Evolutionary conservation across 1,140 invertebrate genomes (phyloP).

Genomic region (Trissolcus basalis): DNA sequence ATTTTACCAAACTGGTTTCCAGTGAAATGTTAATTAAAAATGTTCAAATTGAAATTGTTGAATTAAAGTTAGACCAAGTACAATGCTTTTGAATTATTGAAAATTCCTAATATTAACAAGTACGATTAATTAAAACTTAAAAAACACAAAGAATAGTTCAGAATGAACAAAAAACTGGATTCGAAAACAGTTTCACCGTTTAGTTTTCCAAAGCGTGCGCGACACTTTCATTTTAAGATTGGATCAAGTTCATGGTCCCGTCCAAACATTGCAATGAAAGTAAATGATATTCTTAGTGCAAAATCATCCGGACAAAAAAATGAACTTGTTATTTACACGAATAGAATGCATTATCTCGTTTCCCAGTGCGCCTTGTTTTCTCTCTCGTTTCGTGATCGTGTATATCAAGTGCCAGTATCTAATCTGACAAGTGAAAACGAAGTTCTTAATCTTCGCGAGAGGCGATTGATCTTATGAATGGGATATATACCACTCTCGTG

Average conservation of each 20-base stretch:
- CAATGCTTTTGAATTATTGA: no score
- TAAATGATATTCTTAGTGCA: slow-evolving; percentile 34
- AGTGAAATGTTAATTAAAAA: no score
- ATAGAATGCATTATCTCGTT: slow-evolving; percentile 27
- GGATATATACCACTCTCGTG: slow-evolving; percentile 13
- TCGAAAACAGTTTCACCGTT: slow-evolving; percentile 26
- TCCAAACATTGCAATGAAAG: slow-evolving; percentile 36
- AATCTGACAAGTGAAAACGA: slow-evolving; percentile 39
- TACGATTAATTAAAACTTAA: slow-evolving; percentile 12
- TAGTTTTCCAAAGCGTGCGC: slow-evolving; percentile 12
- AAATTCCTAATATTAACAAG: no score
- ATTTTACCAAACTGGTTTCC: no score
- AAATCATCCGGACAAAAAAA: slow-evolving; percentile 28
- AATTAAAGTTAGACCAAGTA: no score
- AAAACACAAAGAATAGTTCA: neutral
- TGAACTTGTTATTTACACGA: slow-evolving; percentile 14
- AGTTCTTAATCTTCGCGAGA: slow-evolving; percentile 7
- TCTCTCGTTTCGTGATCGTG: slow-evolving; percentile 24
- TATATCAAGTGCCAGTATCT: slow-evolving; percentile 12
- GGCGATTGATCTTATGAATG: slow-evolving; percentile 28
- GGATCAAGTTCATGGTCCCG: slow-evolving; percentile 42
- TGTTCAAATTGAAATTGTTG: no score
- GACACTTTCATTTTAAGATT: slow-evolving; percentile 39
- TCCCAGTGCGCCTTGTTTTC: slow-evolving; percentile 41
- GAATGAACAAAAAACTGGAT: slow-evolving; percentile 20